Evolutionary conservation across 2,113 vertebrate species (phyloP).

Genomic region (Hemichromis elongatus): DNA sequence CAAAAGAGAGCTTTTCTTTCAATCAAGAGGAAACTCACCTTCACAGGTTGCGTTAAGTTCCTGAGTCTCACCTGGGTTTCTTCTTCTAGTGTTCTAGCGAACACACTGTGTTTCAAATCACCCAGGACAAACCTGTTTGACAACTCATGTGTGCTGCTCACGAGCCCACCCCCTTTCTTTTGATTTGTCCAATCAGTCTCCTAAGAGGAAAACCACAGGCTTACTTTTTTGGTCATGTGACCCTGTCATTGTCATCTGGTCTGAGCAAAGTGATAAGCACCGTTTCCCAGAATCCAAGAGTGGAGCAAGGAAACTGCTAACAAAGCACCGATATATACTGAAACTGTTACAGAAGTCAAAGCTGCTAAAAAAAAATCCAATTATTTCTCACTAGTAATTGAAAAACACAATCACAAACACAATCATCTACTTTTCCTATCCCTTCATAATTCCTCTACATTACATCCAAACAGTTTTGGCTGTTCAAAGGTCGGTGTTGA

Average conservation of each 20-base stretch:
- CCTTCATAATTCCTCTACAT: not conserved
- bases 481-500: not conserved
- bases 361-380: not conserved
- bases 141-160: slow-evolving; percentile 27
- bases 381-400: not conserved
- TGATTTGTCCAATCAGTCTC: slow-evolving; percentile 23
- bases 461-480: not conserved
- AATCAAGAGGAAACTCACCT: slow-evolving; percentile 38
- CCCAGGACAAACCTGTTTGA: slow-evolving; percentile 67
- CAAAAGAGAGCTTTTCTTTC: not conserved
- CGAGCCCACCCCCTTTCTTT: slow-evolving; percentile 24
- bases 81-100: not conserved
- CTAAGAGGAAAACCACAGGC: slow-evolving; percentile 29
- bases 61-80: not conserved
- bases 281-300: not conserved
- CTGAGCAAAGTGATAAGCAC: not conserved
- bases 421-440: not conserved
- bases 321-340: accelerated
- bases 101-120: not conserved
- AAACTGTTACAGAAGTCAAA: not conserved
- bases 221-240: slow-evolving; percentile 28
- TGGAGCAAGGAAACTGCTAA: not conserved
- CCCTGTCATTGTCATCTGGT: not conserved
- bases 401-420: not conserved
- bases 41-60: not conserved